A percentile compares a stretch with the other conserved stretches of the same genome.
phyloP scores from a whole-genome alignment of 2,888 invertebrate genomes.

The Drosophila planitibia region DNA sequence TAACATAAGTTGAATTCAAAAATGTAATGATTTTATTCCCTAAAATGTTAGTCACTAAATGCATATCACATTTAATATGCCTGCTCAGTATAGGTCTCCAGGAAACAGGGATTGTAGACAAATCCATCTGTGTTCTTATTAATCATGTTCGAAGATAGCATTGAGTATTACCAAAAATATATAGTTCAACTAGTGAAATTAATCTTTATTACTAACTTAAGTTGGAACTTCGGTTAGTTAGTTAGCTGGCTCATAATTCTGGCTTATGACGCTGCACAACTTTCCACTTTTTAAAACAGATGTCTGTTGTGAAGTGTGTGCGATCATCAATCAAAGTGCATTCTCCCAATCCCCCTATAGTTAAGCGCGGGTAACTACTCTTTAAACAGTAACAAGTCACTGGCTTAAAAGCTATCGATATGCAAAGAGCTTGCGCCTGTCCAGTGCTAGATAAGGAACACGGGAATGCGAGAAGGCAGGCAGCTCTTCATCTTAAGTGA shows the following conservation, averaged over 20 bases:
- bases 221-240: not conserved
- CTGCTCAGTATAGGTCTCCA: not conserved
- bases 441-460: constrained; percentile 14
- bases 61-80: not conserved
- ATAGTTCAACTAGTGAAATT: not conserved
- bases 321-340: constrained; percentile 63
- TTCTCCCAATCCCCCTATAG: not conserved
- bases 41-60: not conserved
- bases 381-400: constrained; percentile 55
- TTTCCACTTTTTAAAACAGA: constrained; percentile 50
- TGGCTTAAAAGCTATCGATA: constrained; percentile 62
- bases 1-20: not conserved
- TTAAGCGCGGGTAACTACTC: constrained; percentile 38
- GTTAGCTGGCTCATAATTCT: constrained; percentile 11
- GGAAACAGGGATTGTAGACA: not conserved
- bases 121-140: not conserved
- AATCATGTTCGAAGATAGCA: not conserved
- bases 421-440: constrained; percentile 53
- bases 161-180: not conserved
- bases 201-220: not conserved
- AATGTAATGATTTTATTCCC: not conserved
- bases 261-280: not conserved
- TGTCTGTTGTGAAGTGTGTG: constrained; percentile 47
- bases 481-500: constrained; percentile 65
- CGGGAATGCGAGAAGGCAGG: constrained; percentile 1